Evolutionary conservation across 2,888 invertebrate genomes (phyloP).

Genomic region (Chydorus sphaericus): DNA sequence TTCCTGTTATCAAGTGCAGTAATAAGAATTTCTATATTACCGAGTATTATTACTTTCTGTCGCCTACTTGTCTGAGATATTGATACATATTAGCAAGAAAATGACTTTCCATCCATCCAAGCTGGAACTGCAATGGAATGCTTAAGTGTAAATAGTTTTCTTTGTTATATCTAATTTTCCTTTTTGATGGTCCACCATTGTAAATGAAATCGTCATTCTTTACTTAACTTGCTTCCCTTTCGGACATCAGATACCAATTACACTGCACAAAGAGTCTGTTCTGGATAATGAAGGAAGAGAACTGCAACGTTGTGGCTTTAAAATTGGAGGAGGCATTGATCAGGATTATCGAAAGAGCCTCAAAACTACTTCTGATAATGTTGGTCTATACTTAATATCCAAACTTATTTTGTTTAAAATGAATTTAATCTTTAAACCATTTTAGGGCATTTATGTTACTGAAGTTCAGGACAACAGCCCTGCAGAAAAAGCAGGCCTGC

Average conservation of each 20-base stretch:
- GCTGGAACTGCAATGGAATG: constrained; percentile 93
- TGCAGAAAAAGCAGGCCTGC: constrained; percentile 79
- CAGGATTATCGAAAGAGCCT: constrained; percentile 94
- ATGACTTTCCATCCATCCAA: constrained; percentile 93
- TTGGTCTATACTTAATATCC: constrained; percentile 16
- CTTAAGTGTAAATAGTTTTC: constrained; percentile 58
- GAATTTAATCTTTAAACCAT: constrained; percentile 18
- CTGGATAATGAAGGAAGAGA: constrained; percentile 70
- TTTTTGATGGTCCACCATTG: background rate
- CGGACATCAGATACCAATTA: constrained; percentile 98
- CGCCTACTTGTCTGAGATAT: too few species aligned
- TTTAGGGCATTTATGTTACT: constrained; percentile 92
- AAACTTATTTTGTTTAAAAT: too few species aligned
- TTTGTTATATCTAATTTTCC: background rate
- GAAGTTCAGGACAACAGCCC: constrained; percentile 93
- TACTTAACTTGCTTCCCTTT: too few species aligned
- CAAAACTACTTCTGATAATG: constrained; percentile 95
- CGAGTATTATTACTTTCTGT: too few species aligned
- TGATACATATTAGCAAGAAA: too few species aligned
- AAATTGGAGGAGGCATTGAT: constrained; percentile 92
- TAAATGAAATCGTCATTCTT: background rate
- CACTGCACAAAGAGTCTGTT: constrained; percentile 81
- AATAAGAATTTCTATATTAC: too few species aligned
- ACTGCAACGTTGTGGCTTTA: constrained; percentile 90
- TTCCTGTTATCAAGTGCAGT: too few species aligned